These are phyloP conservation scores for Scarus forsteni DNA, from an alignment of 2,797 vertebrate species.

Conservation along the genomic window DNA sequence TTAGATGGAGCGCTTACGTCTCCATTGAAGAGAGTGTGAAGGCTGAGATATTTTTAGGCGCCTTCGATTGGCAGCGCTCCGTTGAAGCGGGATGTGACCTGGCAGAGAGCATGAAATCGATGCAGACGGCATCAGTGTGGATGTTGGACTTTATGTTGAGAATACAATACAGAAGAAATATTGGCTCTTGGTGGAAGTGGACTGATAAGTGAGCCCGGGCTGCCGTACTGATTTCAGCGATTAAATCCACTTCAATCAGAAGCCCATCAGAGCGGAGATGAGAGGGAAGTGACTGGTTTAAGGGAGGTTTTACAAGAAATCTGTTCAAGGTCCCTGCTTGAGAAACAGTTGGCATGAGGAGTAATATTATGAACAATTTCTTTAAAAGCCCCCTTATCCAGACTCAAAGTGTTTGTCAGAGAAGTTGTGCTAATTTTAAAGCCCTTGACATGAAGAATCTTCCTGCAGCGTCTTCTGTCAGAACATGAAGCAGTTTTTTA, in stretches of 20 bases:
- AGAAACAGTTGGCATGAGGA: not conserved
- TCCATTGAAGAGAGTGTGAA: slow-evolving; percentile 28
- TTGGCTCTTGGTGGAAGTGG: slow-evolving; percentile 15
- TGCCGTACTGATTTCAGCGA: slow-evolving; percentile 54
- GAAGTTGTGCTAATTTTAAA: slow-evolving; percentile 28
- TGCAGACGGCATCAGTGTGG: slow-evolving; percentile 27
- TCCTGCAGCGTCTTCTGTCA: not conserved
- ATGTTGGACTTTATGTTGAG: slow-evolving; percentile 40
- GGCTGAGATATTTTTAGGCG: slow-evolving; percentile 54
- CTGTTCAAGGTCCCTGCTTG: slow-evolving; percentile 6
- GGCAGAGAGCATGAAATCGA: slow-evolving; percentile 46
- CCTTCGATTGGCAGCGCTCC: slow-evolving; percentile 22
- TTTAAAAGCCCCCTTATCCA: slow-evolving; percentile 4
- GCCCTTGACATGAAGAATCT: slow-evolving; percentile 28
- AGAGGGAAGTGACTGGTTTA: not conserved
- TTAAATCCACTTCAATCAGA: slow-evolving; percentile 48
- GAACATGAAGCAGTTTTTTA: slow-evolving; percentile 2
- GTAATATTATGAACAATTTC: slow-evolving; percentile 24
- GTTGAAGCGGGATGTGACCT: slow-evolving; percentile 8
- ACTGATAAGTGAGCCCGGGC: slow-evolving; percentile 40
- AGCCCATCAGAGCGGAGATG: slow-evolving; percentile 15
- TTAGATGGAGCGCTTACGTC: slow-evolving; percentile 24
- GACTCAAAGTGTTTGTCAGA: slow-evolving; percentile 15
- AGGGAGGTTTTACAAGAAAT: slow-evolving; percentile 16
- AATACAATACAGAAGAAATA: slow-evolving; percentile 42